Base-by-base conservation (phyloP, 1,140 invertebrate genomes). In the Venturia canescens region DNA sequence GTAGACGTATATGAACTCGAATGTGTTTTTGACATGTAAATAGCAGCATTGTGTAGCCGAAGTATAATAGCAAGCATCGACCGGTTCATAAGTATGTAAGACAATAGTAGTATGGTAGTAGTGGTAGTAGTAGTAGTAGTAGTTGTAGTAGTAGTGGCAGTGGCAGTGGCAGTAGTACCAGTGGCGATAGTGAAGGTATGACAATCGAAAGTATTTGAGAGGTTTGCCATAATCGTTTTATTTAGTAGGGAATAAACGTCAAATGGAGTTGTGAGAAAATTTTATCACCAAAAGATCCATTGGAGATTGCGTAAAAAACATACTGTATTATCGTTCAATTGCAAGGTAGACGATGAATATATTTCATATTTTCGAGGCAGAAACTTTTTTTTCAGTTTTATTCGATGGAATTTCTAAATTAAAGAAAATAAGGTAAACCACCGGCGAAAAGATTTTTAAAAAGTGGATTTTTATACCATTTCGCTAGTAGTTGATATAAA, bases 1-100 rank as follows among this genome's bases (percentile, higher is more conserved):
- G 87, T 85, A 88, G 87, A 84, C 29, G 83, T 86, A 81, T 88
- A 88, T 87, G 84, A 86, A 80, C 87, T 84, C 82, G 84, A 86
- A 88, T 80, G 85, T 88, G 85, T 91, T n/a, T n/a, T n/a, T 87
- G 86, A 88, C 88, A 89, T 87, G 87, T 87, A 87, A 90, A 85
- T 88, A 88, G 88, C 87, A 89, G 87, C 89, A 87, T 86, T 91
- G 87, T 87, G 85, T 91, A 87, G 89, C 89, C 89, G 90, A 92
- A 87, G 86, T 91, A 91, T 88, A 92, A 89, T 89, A 90, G 90
- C 89, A 92, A 92, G 90, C 91, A 91, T 89, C 86, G 86, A 91
- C 86, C 90, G 88, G 86, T 89, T 90, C 85, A 83, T 88, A 89
- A 86, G 86, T 88, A 79, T 21, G 72, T 77, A 63, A 77, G 48